A percentile compares a stretch with the other conserved stretches of the same genome.
These are phyloP conservation scores for Esperia sulphurella DNA, from an alignment of 2,888 invertebrate genomes.

Conservation along the genomic window DNA sequence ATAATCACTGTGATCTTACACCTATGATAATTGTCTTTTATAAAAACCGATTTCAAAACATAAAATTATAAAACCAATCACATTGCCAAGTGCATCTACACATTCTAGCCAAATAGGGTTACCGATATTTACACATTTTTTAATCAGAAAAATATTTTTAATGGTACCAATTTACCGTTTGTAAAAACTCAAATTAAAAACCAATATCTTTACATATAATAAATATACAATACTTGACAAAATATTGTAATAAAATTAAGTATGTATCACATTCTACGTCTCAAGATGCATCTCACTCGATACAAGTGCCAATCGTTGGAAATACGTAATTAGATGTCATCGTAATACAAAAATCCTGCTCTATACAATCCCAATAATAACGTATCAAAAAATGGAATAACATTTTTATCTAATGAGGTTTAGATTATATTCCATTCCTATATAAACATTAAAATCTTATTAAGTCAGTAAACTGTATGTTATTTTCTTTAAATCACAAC, in stretches of 20 bases:
- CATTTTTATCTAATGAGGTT: background rate
- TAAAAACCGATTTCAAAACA: slow-evolving; percentile 33
- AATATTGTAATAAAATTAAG: slow-evolving; percentile 23
- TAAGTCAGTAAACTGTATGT: slow-evolving; percentile 24
- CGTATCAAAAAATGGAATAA: background rate
- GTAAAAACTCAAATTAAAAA: slow-evolving; percentile 25
- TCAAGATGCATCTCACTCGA: slow-evolving; percentile 19
- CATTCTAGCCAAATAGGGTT: slow-evolving; percentile 27
- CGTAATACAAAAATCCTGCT: background rate
- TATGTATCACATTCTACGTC: slow-evolving; percentile 21
- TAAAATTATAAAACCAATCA: slow-evolving; percentile 36
- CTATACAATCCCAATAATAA: slow-evolving; percentile 1
- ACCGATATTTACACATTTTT: slow-evolving; percentile 40
- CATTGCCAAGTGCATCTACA: slow-evolving; percentile 32
- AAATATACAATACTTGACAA: slow-evolving; percentile 29
- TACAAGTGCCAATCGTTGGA: slow-evolving; percentile 8
- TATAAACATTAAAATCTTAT: slow-evolving; percentile 28
- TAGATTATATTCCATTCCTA: slow-evolving; percentile 24
- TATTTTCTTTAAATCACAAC: slow-evolving; percentile 56
- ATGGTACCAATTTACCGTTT: slow-evolving; percentile 22
- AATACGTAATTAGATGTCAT: background rate
- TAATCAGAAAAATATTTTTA: slow-evolving; percentile 16
- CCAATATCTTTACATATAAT: slow-evolving; percentile 16
- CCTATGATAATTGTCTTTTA: slow-evolving; percentile 50
- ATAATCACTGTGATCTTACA: slow-evolving; percentile 20